A percentile compares a stretch with the other conserved stretches of the same genome.
Evolutionary conservation across 2,113 vertebrate species (phyloP).

Genomic region (Taxidea taxus): DNA sequence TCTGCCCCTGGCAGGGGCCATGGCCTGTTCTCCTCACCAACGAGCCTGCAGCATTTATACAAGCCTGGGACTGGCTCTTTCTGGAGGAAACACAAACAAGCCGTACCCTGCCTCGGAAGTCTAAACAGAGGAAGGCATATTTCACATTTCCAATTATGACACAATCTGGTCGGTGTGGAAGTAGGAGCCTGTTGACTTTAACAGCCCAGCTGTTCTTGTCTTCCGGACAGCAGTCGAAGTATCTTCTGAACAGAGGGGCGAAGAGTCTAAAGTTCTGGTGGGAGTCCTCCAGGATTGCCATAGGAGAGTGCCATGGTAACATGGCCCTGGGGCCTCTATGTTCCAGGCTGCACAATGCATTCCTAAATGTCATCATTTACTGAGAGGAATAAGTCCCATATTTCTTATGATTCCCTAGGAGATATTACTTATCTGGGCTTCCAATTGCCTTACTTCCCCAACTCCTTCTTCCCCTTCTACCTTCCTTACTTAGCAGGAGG

Average conservation of each 20-base stretch:
- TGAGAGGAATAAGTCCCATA: not conserved
- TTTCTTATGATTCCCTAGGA: not conserved
- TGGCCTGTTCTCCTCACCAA: not conserved
- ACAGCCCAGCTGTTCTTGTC: constrained; percentile 57
- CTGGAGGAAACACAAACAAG: not conserved
- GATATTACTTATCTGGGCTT: not conserved
- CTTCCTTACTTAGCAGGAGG: not conserved
- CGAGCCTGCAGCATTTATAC: not conserved
- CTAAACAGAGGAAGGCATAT: not conserved
- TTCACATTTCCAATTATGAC: constrained; percentile 56
- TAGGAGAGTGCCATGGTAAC: constrained; percentile 30
- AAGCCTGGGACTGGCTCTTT: not conserved
- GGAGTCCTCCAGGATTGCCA: constrained; percentile 49
- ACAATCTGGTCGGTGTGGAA: constrained; percentile 41
- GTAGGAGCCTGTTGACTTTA: constrained; percentile 53
- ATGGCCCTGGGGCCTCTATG: not conserved
- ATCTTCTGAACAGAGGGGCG: not conserved
- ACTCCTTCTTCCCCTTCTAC: not conserved
- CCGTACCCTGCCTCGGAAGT: not conserved
- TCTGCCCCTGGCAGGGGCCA: accelerated
- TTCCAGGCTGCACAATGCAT: not conserved
- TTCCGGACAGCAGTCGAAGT: constrained; percentile 57
- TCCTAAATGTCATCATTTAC: not conserved
- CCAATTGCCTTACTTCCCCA: not conserved
- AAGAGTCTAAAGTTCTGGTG: constrained; percentile 50